phyloP scores from a whole-genome alignment of 2,888 invertebrate species.

The Ariolimax columbianus region DNA sequence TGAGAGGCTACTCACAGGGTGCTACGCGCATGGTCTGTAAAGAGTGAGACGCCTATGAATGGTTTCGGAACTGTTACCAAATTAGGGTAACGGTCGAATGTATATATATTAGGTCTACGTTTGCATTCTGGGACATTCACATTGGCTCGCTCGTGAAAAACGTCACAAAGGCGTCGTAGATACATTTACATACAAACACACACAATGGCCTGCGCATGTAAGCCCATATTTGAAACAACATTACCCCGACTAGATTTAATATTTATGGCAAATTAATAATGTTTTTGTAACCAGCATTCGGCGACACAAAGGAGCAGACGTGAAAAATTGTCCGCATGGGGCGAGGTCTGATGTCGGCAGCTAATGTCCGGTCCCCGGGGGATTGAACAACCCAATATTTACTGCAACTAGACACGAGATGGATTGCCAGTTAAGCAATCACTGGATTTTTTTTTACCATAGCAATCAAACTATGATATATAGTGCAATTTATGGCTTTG shows the following conservation, averaged over 20 bases:
- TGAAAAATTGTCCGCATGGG: neutral
- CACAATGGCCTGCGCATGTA: too few relatives aligned
- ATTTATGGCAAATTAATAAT: neutral
- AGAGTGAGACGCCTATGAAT: too few relatives aligned
- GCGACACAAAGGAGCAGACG: neutral
- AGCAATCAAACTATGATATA: neutral
- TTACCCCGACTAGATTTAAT: neutral
- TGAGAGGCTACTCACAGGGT: too few relatives aligned
- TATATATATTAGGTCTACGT: too few relatives aligned
- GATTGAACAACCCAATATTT: neutral
- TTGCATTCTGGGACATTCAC: too few relatives aligned
- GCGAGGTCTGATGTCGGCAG: neutral
- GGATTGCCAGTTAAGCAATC: constrained; percentile 17
- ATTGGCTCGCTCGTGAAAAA: too few relatives aligned
- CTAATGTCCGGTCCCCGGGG: neutral
- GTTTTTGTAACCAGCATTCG: too few relatives aligned
- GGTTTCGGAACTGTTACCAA: too few relatives aligned
- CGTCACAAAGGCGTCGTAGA: too few relatives aligned
- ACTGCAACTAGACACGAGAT: neutral
- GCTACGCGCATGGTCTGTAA: too few relatives aligned
- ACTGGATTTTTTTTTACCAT: neutral
- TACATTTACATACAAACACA: too few relatives aligned
- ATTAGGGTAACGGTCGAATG: too few relatives aligned
- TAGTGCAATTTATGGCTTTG: neutral
- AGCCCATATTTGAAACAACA: neutral